Evolutionary conservation across 2,888 invertebrate species (phyloP), one percentile per base, ranked within the genome.

Genomic region (Stictocephala bisonia): DNA sequence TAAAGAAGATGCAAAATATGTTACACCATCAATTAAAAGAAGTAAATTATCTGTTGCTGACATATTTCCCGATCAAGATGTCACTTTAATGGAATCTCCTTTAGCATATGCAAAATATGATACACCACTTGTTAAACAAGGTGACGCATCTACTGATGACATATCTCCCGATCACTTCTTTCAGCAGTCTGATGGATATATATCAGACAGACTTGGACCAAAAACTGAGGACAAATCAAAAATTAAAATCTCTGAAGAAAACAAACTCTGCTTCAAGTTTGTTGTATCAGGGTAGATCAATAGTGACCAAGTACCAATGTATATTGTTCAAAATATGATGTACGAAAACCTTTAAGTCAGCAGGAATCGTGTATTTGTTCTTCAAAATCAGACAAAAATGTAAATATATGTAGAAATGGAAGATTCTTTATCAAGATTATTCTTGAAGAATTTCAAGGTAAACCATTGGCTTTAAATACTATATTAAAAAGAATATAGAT

Each of bases 381-480:
- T 9, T 44, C 40, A 26, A 24, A 64, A 35, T 44, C 4, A 44
- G 64, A 41, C 4, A 44, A 27, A 15, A 27, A 64, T 26, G 44
- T 64, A 15, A 27, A 64, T 20, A 40, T 64, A 3, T 2, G 1
- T 7, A 64, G 41, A 44, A 26, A 18, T 41, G 64, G 64, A 20
- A 41, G 44, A 35, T 64, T 64, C 27, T 64, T 27, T 18, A 27
- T 44, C 15, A 27, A 64, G 27, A 44, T 15, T 9, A 64, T 64
- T 15, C 18, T 64, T 2, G 64, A 64, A 13, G 64, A 64, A 44
- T 6, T n/a, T 22, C 27, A 41, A 13, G 64, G 44, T 4, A 64
- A 64, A 64, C 64, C 64, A 15, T 26, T 1, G 44, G 64, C 64
- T 15, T 15, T 64, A 15, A 64, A 64, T 41, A 64, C 27, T 20